These are phyloP conservation scores for Halocynthia roretzi DNA, from an alignment of 23 tunicate species.

Conservation along the genomic window DNA sequence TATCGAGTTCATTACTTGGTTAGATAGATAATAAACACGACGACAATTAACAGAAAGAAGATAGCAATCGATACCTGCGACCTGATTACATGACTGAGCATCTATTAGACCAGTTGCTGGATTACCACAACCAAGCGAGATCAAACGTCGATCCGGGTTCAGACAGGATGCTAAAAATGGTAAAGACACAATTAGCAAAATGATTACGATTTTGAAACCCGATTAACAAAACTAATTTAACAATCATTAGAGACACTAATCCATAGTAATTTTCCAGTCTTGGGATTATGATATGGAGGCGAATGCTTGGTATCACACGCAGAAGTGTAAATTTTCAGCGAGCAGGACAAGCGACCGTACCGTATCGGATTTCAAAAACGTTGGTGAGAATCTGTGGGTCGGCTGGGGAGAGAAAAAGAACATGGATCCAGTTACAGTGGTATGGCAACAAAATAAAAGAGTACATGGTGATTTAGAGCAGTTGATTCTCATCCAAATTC, in stretches of 20 bases:
- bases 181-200: slow-evolving; percentile 3
- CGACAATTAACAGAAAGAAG: too few species aligned
- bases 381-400: slow-evolving; percentile 35
- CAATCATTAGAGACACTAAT: not conserved
- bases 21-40: too few species aligned
- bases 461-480: not conserved
- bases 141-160: slow-evolving; percentile 37
- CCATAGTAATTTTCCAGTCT: slow-evolving; percentile 4
- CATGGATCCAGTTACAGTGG: slow-evolving; percentile 30
- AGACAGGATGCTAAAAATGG: slow-evolving; percentile 53
- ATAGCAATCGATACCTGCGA: slow-evolving; percentile 15
- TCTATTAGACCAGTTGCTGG: slow-evolving; percentile 1
- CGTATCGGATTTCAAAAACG: not conserved
- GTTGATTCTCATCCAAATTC: too few species aligned
- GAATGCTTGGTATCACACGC: slow-evolving; percentile 18
- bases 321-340: slow-evolving; percentile 10
- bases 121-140: slow-evolving; percentile 18
- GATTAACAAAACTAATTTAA: not conserved
- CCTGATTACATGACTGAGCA: slow-evolving; percentile 30
- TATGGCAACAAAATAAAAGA: not conserved
- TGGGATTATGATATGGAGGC: slow-evolving; percentile 53
- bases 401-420: slow-evolving; percentile 32
- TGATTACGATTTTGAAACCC: not conserved
- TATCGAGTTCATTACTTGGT: too few species aligned
- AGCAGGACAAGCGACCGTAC: not conserved